phyloP scores from a whole-genome alignment of 2,797 vertebrate species.

The Phoxinus dragarum region DNA sequence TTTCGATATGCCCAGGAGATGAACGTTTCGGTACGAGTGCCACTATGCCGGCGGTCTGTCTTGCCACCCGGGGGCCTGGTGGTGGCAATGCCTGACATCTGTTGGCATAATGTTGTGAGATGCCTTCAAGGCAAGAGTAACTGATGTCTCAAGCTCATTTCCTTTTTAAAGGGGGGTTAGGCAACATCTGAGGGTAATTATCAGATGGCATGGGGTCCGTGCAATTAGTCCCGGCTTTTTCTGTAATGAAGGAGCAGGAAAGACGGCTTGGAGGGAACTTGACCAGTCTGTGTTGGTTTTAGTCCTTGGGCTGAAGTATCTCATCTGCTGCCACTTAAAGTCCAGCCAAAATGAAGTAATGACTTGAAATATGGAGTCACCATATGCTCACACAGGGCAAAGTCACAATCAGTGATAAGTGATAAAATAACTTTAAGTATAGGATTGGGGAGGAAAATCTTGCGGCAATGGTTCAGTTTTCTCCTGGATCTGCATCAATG shows the following conservation, averaged over 20 bases:
- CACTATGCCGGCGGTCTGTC: slow-evolving; percentile 46
- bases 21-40: slow-evolving; percentile 33
- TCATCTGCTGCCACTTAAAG: slow-evolving; percentile 62
- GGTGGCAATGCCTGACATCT: slow-evolving; percentile 66
- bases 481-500: not conserved
- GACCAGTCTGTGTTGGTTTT: slow-evolving; percentile 66
- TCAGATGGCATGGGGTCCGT: slow-evolving; percentile 62
- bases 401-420: not conserved
- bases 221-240: slow-evolving; percentile 65
- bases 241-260: slow-evolving; percentile 64
- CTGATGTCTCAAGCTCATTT: slow-evolving; percentile 61
- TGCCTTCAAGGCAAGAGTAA: slow-evolving; percentile 65
- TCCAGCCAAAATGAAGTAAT: slow-evolving; percentile 61
- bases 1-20: slow-evolving; percentile 38
- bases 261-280: slow-evolving; percentile 46
- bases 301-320: slow-evolving; percentile 51
- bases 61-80: slow-evolving; percentile 53
- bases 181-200: slow-evolving; percentile 67
- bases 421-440: too few relatives aligned
- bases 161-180: slow-evolving; percentile 54
- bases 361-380: slow-evolving; percentile 50
- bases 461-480: not conserved
- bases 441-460: not conserved
- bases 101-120: slow-evolving; percentile 66
- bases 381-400: not conserved